These are phyloP conservation scores for Ephestia elutella DNA, from an alignment of 1,140 invertebrate genomes.

Conservation along the genomic window DNA sequence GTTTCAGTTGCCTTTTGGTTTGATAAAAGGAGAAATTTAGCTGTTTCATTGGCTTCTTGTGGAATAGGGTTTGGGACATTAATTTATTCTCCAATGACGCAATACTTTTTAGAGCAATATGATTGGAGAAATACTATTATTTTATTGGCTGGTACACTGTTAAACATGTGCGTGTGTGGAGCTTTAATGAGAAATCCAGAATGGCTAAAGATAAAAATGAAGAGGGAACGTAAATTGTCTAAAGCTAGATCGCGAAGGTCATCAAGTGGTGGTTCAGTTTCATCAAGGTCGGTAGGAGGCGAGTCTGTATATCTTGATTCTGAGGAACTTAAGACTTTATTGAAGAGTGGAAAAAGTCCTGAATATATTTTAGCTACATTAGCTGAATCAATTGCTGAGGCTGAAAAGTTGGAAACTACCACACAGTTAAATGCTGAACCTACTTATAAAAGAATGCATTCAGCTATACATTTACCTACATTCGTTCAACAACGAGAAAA, in stretches of 20 bases:
- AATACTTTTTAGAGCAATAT: conserved; percentile 80
- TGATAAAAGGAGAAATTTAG: conserved; percentile 90
- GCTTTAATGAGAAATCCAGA: conserved; percentile 89
- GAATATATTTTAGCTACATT: conserved; percentile 58
- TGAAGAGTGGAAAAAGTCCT: conserved; percentile 57
- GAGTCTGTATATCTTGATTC: conserved; percentile 50
- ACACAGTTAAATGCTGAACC: conserved; percentile 58
- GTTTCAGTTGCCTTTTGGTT: conserved; percentile 97
- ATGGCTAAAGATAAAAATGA: conserved; percentile 75
- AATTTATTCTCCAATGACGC: conserved; percentile 86
- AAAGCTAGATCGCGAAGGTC: conserved; percentile 45
- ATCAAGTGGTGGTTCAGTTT: conserved; percentile 48
- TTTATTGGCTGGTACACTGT: conserved; percentile 85
- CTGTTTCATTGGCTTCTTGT: conserved; percentile 77
- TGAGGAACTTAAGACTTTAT: conserved; percentile 50
- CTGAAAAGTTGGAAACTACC: conserved; percentile 52
- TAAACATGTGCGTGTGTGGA: conserved; percentile 92
- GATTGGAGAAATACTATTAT: conserved; percentile 89
- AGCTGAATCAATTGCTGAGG: conserved; percentile 50
- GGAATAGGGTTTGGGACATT: conserved; percentile 77
- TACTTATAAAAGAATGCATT: conserved; percentile 48
- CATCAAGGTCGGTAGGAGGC: conserved; percentile 48
- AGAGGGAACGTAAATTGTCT: conserved; percentile 38
- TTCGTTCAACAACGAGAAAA: conserved; percentile 58
- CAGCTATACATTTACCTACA: conserved; percentile 58